A percentile compares a stretch with the other conserved stretches of the same genome.
phyloP scores from a whole-genome alignment of 2,113 vertebrate genomes.

The Catharus minimus region DNA sequence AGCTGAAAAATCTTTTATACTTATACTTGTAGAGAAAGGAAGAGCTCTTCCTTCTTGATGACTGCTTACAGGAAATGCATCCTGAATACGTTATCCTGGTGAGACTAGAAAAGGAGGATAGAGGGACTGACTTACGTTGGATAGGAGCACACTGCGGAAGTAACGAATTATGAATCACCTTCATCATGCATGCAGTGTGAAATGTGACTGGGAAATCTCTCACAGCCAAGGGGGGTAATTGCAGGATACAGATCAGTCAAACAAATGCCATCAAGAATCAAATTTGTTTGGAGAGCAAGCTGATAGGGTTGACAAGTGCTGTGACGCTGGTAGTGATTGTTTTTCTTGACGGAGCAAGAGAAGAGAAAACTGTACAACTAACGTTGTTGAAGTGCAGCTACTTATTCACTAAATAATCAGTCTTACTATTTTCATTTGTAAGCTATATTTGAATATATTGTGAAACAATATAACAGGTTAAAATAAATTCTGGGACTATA shows the following conservation, averaged over 20 bases:
- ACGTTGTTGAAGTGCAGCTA: neutral
- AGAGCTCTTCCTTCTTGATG: neutral
- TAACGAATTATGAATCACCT: neutral
- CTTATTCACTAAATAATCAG: neutral
- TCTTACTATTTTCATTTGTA: neutral
- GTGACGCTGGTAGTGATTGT: neutral
- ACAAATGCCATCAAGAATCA: neutral
- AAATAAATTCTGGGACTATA: neutral
- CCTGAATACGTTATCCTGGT: neutral
- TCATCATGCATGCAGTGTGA: neutral
- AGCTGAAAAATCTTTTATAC: neutral
- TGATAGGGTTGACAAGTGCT: neutral
- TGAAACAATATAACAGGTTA: neutral
- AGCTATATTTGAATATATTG: neutral
- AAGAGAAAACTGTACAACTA: neutral
- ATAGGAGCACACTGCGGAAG: neutral
- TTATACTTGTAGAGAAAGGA: neutral
- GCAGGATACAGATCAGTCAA: neutral
- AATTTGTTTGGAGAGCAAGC: neutral
- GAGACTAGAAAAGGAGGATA: neutral
- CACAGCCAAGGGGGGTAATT: neutral
- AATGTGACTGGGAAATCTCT: neutral
- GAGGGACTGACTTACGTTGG: neutral
- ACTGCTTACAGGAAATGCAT: constrained; percentile 9
- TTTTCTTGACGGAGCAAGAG: neutral